Evolutionary conservation across 2,888 invertebrate genomes (phyloP).

Genomic region (Stictocephala bisonia): DNA sequence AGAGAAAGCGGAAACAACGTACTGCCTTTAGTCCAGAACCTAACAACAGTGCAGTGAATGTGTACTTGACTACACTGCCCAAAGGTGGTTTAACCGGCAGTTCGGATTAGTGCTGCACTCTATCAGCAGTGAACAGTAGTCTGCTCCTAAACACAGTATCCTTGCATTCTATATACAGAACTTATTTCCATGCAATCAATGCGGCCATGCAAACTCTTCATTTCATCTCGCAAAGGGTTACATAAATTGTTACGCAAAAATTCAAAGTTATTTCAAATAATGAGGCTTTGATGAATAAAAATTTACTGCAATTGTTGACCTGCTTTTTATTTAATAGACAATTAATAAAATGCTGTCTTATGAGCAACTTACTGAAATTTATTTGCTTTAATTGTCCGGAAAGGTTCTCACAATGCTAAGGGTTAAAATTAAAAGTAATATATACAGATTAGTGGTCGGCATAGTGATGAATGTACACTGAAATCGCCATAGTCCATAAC

Average conservation of each 20-base stretch:
- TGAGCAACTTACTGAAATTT: no score
- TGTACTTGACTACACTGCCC: constrained; percentile 23
- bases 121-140: constrained; percentile 29
- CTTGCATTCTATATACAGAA: constrained; percentile 37
- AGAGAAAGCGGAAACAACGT: constrained; percentile 12
- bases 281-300: no score
- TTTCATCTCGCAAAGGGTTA: constrained; percentile 40
- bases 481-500: constrained; percentile 38
- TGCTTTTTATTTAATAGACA: no score
- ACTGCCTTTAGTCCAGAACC: constrained; percentile 16
- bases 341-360: no score
- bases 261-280: no score
- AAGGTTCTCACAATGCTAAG: not conserved
- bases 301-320: no score
- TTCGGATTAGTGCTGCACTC: constrained; percentile 30
- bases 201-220: constrained; percentile 33
- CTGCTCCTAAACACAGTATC: constrained; percentile 35
- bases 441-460: constrained; percentile 26
- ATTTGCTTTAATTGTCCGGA: no score
- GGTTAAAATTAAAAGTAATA: constrained; percentile 18
- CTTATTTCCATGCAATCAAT: constrained; percentile 37
- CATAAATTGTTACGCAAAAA: no score
- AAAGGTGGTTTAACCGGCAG: constrained; percentile 18
- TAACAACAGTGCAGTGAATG: constrained; percentile 33
- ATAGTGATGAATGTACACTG: constrained; percentile 34